Base-by-base conservation (phyloP, 1,140 invertebrate species). In the Steinernema khuongi region DNA sequence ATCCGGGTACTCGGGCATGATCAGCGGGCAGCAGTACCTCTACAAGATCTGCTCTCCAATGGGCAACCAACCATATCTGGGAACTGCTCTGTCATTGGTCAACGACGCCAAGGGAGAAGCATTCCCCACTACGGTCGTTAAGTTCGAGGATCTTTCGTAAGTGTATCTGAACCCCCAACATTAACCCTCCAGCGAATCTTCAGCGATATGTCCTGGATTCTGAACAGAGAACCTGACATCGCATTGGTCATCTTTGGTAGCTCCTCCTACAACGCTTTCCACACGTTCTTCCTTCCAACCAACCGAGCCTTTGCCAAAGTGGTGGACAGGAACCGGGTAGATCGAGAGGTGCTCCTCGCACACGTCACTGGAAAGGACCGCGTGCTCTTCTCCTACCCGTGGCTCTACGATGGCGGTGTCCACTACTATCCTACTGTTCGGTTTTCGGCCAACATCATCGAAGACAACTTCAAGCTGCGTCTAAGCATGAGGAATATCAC, bases 241-340 rank as follows among this genome's bases (percentile, higher is more conserved):
- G 82, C 81, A 1, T 31, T 84, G 11, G 84, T 85, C 1, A 84
- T 84, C 31, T 84, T 73, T 68, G 83, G 81, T n/a, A 76, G 78
- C 43, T 85, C 82, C n/a, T 82, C 82, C 11, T 84, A 81, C 81
- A 85, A 85, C 72, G 83, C 82, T 14, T 84, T 84, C 70, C 84
- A 84, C 70, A 84, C 83, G 1, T 84, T 81, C 74, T 84, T 84
- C 68, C 60, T 84, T 11, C 83, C 83, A 2, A 83, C 66, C 22
- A 85, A 84, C 67, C 78, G 79, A 32, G 83, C 83, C 4, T 84
- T 84, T 72, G 79, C 79, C 0, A 85, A 82, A 32, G 81, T 82
- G 0, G 81, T 84, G 31, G 83, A 84, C 33, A 77, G 84, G 41
- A 85, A 85, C 32, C 70, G 84, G 14, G 76, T 84, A 1, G 83